Evolutionary conservation across 2,888 invertebrate species (phyloP), one percentile per base, ranked within the genome.

Genomic region (Heliothis peltigera): DNA sequence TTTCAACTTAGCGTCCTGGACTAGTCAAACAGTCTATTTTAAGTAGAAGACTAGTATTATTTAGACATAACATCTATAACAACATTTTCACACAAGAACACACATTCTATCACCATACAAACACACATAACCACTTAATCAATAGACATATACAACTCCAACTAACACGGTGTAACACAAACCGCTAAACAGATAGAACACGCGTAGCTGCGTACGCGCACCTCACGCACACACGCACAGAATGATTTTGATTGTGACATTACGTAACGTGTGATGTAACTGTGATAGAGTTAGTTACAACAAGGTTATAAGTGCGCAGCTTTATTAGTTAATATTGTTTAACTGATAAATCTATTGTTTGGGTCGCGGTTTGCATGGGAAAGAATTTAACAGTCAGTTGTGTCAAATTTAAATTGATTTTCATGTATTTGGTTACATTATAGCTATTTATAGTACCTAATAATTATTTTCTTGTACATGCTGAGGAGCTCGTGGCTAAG

Each of bases 221-320:
- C 0, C 19, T 21, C 52, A 10, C 46, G 22, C 18, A 57, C 68
- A 58, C n/a, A 59, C 43, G 51, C 55, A 53, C 60, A 42, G 22
- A 69, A 43, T 48, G 55, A 72, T 79, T 80, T 79, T 79, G 81
- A 80, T 81, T 58, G 75, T 70, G 63, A 63, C 66, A 72, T 84
- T 85, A 70, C 78, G 82, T 75, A 84, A 84, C 55, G 10, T 67
- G 57, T 84, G 79, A 84, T 84, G 85, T 83, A 84, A 84, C 64
- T 28, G 63, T 42, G 56, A 63, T 75, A 66, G 54, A 74, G 60
- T 54, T 82, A 80, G 81, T 82, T 77, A 71, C 53, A 59, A 44
- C 79, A 80, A 79, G 78, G 80, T 79, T 80, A 77, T 53, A 53
- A 53, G 43, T 44, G 55, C 22, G 53, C 47, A 54, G 25, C 51